phyloP scores from a whole-genome alignment of 2,888 invertebrate species.

The Agrotis segetum region DNA sequence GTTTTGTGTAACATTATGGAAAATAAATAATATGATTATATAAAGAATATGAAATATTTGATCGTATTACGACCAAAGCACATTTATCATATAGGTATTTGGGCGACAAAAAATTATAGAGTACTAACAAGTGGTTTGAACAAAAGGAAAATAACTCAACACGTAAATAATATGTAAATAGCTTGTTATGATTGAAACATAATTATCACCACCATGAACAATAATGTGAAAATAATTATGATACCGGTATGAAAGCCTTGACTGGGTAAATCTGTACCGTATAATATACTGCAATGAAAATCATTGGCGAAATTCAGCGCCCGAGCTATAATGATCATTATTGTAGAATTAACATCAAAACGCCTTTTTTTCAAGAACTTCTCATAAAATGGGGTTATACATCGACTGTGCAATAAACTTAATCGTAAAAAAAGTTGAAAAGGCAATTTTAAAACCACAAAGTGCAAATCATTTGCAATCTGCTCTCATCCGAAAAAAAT shows the following conservation, averaged over 20 bases:
- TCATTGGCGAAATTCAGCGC: conserved; percentile 50
- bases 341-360: conserved; percentile 55
- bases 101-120: background rate
- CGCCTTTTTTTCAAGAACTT: conserved; percentile 50
- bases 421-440: conserved; percentile 36
- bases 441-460: conserved; percentile 19
- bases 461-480: conserved; percentile 1
- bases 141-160: conserved; percentile 3
- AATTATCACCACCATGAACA: conserved; percentile 36
- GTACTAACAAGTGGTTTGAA: conserved; percentile 15
- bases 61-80: conserved; percentile 1
- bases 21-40: background rate
- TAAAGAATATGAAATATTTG: background rate
- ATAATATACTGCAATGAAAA: conserved; percentile 58
- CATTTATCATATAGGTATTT: background rate
- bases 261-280: conserved; percentile 51
- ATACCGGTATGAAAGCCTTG: conserved; percentile 55
- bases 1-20: background rate
- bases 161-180: conserved; percentile 16
- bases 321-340: conserved; percentile 50
- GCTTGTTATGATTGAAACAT: conserved; percentile 34
- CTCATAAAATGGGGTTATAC: conserved; percentile 50
- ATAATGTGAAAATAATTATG: conserved; percentile 66
- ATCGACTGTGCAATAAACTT: conserved; percentile 39
- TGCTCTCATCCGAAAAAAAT: conserved; percentile 8